These are phyloP conservation scores for Acipenser transmontanus DNA, from an alignment of 2,797 vertebrate genomes.

Conservation along the genomic window DNA sequence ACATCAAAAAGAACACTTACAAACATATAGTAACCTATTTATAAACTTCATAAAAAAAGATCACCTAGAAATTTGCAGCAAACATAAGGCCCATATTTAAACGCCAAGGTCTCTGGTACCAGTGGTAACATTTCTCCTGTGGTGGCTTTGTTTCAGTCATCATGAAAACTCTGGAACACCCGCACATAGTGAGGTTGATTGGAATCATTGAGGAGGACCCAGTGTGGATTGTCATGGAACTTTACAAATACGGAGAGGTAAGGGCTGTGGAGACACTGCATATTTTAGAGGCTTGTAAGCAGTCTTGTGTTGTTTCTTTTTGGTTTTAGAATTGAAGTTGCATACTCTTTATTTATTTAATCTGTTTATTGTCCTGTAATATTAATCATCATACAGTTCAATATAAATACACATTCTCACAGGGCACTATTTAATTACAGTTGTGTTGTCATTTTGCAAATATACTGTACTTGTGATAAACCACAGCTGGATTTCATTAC, in stretches of 20 bases:
- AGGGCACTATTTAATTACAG: too few species aligned
- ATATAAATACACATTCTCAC: too few species aligned
- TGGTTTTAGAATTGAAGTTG: neutral
- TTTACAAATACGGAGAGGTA: constrained; percentile 86
- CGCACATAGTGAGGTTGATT: constrained; percentile 84
- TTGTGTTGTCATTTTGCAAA: too few species aligned
- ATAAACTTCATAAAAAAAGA: too few species aligned
- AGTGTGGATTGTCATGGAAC: constrained; percentile 94
- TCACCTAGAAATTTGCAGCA: neutral
- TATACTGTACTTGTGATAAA: too few species aligned
- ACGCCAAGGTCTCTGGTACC: accelerated
- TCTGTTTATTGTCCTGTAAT: too few species aligned
- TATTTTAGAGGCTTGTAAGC: too few species aligned
- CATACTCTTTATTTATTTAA: too few species aligned
- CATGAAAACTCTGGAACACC: constrained; percentile 89
- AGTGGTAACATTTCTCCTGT: neutral
- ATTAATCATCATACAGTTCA: too few species aligned
- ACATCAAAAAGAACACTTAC: too few species aligned
- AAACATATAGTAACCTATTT: too few species aligned
- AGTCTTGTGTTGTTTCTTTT: neutral
- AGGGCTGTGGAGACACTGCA: constrained; percentile 17
- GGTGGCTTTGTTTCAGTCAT: constrained; percentile 56
- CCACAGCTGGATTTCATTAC: too few species aligned
- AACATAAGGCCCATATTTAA: neutral
- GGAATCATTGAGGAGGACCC: constrained; percentile 88